A percentile compares a stretch with the other conserved stretches of the same genome.
Conservation (phyloP, 2,888 invertebrate species). For the Subacronicta megacephala region DNA sequence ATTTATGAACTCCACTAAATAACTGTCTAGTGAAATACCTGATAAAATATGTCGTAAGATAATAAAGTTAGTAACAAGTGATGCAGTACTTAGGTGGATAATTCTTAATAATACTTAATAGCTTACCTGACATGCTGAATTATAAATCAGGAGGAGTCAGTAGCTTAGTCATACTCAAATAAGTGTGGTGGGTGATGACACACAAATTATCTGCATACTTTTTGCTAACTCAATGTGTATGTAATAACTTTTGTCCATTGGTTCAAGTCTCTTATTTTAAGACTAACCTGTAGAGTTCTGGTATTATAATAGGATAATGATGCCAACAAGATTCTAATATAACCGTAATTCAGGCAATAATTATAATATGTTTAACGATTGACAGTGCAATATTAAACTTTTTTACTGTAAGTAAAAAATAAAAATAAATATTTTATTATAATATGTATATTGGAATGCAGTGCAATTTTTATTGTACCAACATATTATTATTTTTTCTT, state of each 20-base stretch:
- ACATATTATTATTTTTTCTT: constrained; percentile 64
- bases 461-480: constrained; percentile 80
- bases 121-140: constrained; percentile 46
- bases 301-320: constrained; percentile 55
- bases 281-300: constrained; percentile 49
- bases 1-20: constrained; percentile 56
- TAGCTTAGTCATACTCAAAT: constrained; percentile 36
- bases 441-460: constrained; percentile 68
- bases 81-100: constrained; percentile 39
- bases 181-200: constrained; percentile 37
- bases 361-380: constrained; percentile 65
- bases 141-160: constrained; percentile 49
- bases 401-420: constrained; percentile 85
- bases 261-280: constrained; percentile 39
- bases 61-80: constrained; percentile 51
- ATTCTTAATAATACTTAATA: constrained; percentile 37
- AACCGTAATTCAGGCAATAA: constrained; percentile 69
- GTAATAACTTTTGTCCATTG: constrained; percentile 51
- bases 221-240: constrained; percentile 51
- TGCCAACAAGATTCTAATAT: constrained; percentile 63
- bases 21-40: constrained; percentile 58
- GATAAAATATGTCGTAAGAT: constrained; percentile 51
- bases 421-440: constrained; percentile 71
- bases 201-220: constrained; percentile 48
- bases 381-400: constrained; percentile 86